These are phyloP conservation scores for Gnathonemus echidnorhynchus DNA, from an alignment of 2,113 vertebrate species.

Conservation along the genomic window DNA sequence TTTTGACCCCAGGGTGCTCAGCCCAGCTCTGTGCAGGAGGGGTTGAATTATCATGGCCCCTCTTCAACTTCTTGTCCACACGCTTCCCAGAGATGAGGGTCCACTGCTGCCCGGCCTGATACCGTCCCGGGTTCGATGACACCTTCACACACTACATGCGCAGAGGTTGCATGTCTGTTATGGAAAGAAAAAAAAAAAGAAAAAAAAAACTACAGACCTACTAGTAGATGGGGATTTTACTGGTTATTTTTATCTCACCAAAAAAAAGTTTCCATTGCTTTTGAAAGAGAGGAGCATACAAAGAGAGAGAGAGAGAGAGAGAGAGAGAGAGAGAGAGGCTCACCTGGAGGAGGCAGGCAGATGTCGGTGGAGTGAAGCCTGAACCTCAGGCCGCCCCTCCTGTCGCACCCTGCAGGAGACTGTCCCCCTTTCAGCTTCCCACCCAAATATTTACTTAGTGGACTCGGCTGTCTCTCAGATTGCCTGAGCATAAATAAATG, in stretches of 20 bases:
- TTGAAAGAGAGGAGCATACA: slow-evolving; percentile 19
- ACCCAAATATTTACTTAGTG: slow-evolving; percentile 59
- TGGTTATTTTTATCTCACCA: slow-evolving; percentile 26
- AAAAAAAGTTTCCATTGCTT: slow-evolving; percentile 29
- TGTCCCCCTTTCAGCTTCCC: slow-evolving; percentile 44
- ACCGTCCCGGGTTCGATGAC: not conserved
- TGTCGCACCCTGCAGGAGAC: slow-evolving; percentile 33
- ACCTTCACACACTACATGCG: not conserved
- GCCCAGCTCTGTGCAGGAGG: not conserved
- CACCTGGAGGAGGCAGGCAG: slow-evolving; percentile 29
- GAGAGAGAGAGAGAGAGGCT: slow-evolving; percentile 25
- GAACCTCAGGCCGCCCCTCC: not conserved
- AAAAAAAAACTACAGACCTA: not conserved
- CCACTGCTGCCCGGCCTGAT: not conserved
- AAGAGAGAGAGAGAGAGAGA: slow-evolving; percentile 11
- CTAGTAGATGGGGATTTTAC: slow-evolving; percentile 23
- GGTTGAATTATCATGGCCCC: not conserved
- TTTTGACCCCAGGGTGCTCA: not conserved
- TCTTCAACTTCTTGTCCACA: not conserved
- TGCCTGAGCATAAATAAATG: slow-evolving; percentile 34
- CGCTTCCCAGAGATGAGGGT: not conserved
- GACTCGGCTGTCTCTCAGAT: slow-evolving; percentile 41
- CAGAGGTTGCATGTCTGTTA: not conserved
- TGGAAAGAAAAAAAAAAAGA: slow-evolving; percentile 10
- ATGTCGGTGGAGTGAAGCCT: slow-evolving; percentile 26